Base-by-base conservation (phyloP, 2,888 invertebrate genomes). In the Laothoe populi region DNA sequence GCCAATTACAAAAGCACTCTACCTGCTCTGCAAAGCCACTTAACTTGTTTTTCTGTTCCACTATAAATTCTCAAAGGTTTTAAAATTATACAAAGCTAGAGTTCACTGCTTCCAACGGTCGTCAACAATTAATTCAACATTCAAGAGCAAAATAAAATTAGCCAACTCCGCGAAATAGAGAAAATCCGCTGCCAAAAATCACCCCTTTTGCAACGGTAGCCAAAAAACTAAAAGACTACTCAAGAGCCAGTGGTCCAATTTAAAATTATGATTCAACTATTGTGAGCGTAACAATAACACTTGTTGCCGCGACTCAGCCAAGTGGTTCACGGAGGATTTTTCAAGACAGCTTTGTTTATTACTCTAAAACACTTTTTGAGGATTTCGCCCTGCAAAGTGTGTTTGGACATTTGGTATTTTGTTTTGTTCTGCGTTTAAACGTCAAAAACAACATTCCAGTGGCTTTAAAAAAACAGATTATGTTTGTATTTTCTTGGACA, bases 251-350 rank as follows among this genome's bases (percentile, higher is more conserved):
- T 53, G 19, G 19, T 40, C 57, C 60, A 42, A 61, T 24, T 61
- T 26, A 53, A 61, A 61, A 61, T 42, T 61, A 53, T 49, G 49
- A 61, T 42, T 31, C 40, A 2, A 42, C 19, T 42, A 62, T 46
- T 62, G 48, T 48, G 35, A 46, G 46, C 38, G 24, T 21, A 40
- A 67, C 67, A 68, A 69, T 61, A 46, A 66, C 69, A 72, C 72
- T 72, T 72, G 72, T 72, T 72, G 70, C 70, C 46, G 21, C 61
- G 13, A 53, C 49, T 31, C 53, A 24, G 49, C 42, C 26, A 35
- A 53, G 35, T 53, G 53, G 35, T 53, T n/a, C 19, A 19, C 19
- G 31, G 35, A 61, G 53, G 26, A 61, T 62, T 62, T 58, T 58
- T 57, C 58, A 24, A 62, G 57, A 58, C 57, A 46, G 38, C 35